Conservation (phyloP, 2,113 vertebrate genomes). For the Camarhynchus parvulus region DNA sequence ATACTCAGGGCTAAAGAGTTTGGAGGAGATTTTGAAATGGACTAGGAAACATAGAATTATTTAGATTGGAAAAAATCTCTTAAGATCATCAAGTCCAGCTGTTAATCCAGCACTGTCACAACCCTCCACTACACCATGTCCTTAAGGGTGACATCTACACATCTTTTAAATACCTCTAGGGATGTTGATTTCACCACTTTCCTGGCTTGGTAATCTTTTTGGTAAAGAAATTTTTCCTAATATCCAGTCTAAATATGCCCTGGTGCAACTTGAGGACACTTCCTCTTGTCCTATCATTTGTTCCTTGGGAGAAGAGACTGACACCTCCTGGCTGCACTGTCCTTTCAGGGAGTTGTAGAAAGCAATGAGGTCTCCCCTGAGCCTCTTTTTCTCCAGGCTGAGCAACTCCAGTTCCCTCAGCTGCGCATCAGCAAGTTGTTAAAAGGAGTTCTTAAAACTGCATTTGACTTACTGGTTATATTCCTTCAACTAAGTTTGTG, state of each 20-base stretch:
- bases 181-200: background rate
- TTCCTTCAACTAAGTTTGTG: background rate
- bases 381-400: background rate
- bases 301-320: background rate
- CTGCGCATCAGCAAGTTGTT: background rate
- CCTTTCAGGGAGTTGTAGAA: background rate
- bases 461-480: background rate
- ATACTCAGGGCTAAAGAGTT: background rate
- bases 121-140: background rate
- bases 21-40: background rate
- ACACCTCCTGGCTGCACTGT: background rate
- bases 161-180: background rate
- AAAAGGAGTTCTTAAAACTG: background rate
- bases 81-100: background rate
- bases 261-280: background rate
- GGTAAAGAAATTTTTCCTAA: background rate
- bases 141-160: too few relatives aligned
- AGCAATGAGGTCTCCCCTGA: background rate
- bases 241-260: background rate
- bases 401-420: background rate
- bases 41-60: background rate
- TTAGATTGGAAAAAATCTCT: background rate
- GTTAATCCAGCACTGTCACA: background rate
- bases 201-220: background rate
- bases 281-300: background rate